Evolutionary conservation across 2,888 invertebrate genomes (phyloP).

Genomic region (Neoaliturus tenellus): DNA sequence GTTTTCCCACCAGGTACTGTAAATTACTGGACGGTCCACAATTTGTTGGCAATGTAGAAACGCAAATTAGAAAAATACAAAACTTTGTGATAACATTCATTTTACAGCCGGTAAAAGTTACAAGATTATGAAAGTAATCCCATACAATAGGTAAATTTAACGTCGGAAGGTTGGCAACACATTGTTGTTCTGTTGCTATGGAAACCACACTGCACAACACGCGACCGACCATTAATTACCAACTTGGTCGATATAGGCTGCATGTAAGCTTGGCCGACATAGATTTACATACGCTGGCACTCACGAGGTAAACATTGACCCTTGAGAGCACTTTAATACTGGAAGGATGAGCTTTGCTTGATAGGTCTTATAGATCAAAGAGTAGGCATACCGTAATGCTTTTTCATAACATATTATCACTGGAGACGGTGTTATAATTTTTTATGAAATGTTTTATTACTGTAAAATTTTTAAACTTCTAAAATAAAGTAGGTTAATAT

Average conservation of each 20-base stretch:
- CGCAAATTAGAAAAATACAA: no score
- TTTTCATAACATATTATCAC: no score
- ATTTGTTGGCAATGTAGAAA: conserved; percentile 6
- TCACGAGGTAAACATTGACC: no score
- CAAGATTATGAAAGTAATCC: no score
- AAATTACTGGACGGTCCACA: not conserved
- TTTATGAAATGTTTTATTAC: no score
- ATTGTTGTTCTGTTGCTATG: conserved; percentile 44
- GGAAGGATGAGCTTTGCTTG: no score
- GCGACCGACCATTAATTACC: conserved; percentile 35
- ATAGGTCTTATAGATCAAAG: no score
- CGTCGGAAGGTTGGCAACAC: conserved; percentile 12
- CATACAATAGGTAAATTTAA: conserved; percentile 7
- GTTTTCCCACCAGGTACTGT: not conserved
- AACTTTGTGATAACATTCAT: not conserved
- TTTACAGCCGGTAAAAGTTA: not conserved
- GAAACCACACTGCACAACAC: not conserved
- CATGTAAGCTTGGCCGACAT: not conserved
- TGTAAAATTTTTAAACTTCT: no score
- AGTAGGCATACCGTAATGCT: no score
- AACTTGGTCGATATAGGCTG: not conserved
- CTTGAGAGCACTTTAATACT: no score
- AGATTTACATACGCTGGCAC: not conserved
- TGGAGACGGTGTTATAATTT: no score
- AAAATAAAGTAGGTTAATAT: no score